Evolutionary conservation across 2,797 vertebrate genomes (phyloP).

Genomic region (Onychomys leucogaster): DNA sequence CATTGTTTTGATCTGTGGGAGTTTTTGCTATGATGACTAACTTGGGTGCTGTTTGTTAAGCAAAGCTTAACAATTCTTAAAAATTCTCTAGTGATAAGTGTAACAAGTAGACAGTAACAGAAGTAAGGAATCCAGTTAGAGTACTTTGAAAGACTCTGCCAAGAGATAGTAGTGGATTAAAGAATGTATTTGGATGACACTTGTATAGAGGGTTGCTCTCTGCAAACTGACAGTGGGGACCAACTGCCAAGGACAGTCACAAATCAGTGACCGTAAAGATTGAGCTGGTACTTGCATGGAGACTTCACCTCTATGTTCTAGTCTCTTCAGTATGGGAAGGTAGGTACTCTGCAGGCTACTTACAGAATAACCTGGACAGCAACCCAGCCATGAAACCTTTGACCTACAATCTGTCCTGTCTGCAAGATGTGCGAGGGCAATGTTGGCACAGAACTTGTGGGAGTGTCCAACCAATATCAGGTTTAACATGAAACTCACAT

Average conservation of each 20-base stretch:
- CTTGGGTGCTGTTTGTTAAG: not conserved
- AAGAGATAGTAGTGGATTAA: not conserved
- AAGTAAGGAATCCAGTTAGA: not conserved
- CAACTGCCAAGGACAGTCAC: not conserved
- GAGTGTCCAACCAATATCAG: not conserved
- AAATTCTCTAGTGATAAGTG: not conserved
- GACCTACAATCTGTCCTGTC: not conserved
- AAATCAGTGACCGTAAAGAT: not conserved
- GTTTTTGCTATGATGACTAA: not conserved
- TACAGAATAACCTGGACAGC: not conserved
- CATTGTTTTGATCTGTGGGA: not conserved
- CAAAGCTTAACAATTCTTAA: too few relatives aligned
- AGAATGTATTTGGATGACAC: not conserved
- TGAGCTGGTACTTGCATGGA: not conserved
- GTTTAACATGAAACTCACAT: not conserved
- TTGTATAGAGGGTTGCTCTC: not conserved
- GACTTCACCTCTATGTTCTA: too few relatives aligned
- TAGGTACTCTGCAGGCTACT: not conserved
- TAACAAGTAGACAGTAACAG: not conserved
- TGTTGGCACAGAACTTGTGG: not conserved
- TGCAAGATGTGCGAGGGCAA: not conserved
- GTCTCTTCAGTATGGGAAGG: not conserved
- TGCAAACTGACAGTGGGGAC: too few relatives aligned
- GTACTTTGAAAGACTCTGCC: not conserved
- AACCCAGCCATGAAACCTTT: not conserved